Conservation (phyloP, 2,888 invertebrate species). For the Phorcus lineatus region DNA sequence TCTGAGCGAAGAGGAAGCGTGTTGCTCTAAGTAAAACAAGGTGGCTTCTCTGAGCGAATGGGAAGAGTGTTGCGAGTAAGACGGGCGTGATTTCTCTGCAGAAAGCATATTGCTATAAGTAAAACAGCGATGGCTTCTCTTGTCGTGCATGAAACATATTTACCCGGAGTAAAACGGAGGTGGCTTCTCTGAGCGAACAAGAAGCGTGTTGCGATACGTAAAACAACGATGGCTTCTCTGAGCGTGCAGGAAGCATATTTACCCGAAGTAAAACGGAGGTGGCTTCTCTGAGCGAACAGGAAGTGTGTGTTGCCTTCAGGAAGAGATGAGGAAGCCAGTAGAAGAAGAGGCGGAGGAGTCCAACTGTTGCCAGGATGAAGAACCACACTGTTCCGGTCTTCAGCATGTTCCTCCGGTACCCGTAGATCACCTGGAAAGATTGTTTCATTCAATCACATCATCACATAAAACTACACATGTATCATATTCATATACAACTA, state of each 20-base stretch:
- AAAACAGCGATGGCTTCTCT: constrained; percentile 85
- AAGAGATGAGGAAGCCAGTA: constrained; percentile 92
- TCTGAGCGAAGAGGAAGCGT: constrained; percentile 80
- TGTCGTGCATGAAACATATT: constrained; percentile 82
- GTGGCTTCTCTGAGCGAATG: no score
- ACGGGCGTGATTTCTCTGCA: no score
- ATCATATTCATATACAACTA: no score
- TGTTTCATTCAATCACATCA: no score
- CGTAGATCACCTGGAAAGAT: no score
- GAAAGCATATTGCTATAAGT: constrained; percentile 78
- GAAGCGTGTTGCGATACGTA: constrained; percentile 80
- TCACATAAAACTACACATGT: no score
- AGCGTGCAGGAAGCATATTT: constrained; percentile 85
- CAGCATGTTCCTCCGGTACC: constrained; percentile 63
- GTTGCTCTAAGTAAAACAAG: constrained; percentile 80
- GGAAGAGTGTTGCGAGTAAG: no score
- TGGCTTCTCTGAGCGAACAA: constrained; percentile 85
- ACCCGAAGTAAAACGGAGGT: constrained; percentile 81
- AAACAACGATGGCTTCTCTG: constrained; percentile 84
- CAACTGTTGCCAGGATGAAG: constrained; percentile 82
- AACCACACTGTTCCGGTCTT: constrained; percentile 77
- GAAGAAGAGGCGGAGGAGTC: constrained; percentile 87
- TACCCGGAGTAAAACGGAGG: constrained; percentile 82
- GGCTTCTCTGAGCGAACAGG: constrained; percentile 84
- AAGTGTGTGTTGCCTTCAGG: constrained; percentile 84